These are phyloP conservation scores for Leptonema lineaticorne DNA, from an alignment of 1,140 invertebrate genomes.

Conservation along the genomic window DNA sequence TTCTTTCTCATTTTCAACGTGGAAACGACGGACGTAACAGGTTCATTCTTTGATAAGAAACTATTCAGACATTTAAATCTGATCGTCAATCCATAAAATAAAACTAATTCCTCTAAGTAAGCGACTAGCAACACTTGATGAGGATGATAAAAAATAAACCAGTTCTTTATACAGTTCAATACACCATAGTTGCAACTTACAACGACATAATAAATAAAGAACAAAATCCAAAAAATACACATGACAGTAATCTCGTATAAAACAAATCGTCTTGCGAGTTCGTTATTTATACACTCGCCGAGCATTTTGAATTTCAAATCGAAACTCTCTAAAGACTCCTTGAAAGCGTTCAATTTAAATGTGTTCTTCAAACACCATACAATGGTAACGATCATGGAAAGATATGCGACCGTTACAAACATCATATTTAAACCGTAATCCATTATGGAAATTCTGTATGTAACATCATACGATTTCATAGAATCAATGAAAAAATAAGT, in stretches of 20 bases:
- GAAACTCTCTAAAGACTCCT: not conserved
- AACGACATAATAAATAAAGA: conserved; percentile 15
- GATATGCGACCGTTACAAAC: not conserved
- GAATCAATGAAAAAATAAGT: not conserved
- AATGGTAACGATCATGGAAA: conserved; percentile 4
- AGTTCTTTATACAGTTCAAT: conserved; percentile 4
- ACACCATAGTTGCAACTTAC: conserved; percentile 3
- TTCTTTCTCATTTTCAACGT: not conserved
- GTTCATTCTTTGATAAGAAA: not conserved
- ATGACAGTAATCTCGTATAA: not conserved
- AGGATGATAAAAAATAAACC: conserved; percentile 18
- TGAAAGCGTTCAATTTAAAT: not conserved
- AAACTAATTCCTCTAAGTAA: conserved; percentile 18
- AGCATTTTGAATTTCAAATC: conserved; percentile 22
- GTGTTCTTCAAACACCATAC: conserved; percentile 20
- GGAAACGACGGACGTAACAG: not conserved
- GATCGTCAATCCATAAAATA: conserved; percentile 2
- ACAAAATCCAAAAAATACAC: not conserved
- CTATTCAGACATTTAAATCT: conserved; percentile 18
- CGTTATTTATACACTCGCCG: conserved; percentile 3
- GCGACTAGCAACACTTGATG: conserved; percentile 12
- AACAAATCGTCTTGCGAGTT: not conserved
- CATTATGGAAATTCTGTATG: not conserved
- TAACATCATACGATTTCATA: not conserved
- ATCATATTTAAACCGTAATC: not conserved